Base-by-base conservation (phyloP, 2,113 vertebrate genomes). In the Herpetotheres cachinnans region DNA sequence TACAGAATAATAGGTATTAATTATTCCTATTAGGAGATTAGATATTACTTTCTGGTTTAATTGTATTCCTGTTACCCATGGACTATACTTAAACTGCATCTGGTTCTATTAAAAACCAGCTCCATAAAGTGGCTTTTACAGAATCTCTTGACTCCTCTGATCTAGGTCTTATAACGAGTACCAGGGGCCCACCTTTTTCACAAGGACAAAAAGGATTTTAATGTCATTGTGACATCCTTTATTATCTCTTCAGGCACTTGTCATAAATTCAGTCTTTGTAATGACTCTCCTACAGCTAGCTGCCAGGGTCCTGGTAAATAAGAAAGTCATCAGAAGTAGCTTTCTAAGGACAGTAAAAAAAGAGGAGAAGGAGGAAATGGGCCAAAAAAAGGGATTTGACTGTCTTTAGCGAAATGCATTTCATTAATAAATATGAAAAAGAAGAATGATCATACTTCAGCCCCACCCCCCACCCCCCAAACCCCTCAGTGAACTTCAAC, bases 251-350 rank as follows among this genome's bases (percentile, higher is more conserved):
- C 78, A 90, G 52, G 70, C 44, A 87, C 38, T 77, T 80, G 54
- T 69, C 81, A 84, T 91, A 94, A 94, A 77, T 95, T 94, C 79
- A 95, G 79, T 40, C 67, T 78, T 36, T 83, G 40, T 91, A 96
- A 93, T 61, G 44, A 93, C 66, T 94, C 66, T 85, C 73, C 77
- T 55, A 72, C 38, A 72, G 70, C 58, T 82, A 88, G 70, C 65
- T 95, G 69, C 67, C 61, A 95, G 18, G 5, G 55, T 81, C 36
- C 70, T 9, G 6, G 80, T 85, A 95, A 89, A 84, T 52, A 70
- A 82, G 26, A 83, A 42, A 65, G 42, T 66, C 54, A 86, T 81
- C 82, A 49, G 27, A 59, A 94, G 62, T 11, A 80, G 54, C 46
- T 90, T 91, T 94, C 73, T 80, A 82, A 70, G 55, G 54, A 46